Percentiles rank a stretch among this genome's conserved stretches.
phyloP scores from a whole-genome alignment of 92 coral and sea anemone genomes.

The Paragorgia papillata region DNA sequence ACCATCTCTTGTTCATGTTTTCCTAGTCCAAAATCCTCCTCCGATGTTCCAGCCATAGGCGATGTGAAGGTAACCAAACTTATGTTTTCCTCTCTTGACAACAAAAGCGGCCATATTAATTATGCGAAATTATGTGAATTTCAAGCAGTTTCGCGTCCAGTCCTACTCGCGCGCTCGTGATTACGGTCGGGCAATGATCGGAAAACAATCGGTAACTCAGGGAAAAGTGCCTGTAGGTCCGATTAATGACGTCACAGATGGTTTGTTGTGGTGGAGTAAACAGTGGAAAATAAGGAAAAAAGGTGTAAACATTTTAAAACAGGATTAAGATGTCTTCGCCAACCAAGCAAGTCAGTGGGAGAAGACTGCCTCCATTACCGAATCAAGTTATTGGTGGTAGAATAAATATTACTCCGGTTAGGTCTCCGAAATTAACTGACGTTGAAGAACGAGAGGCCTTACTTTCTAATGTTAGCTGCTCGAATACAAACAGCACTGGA shows the following conservation, averaged over 20 bases:
- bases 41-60: background rate
- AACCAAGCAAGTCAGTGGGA: slow-evolving; percentile 88
- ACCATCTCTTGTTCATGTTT: slow-evolving; percentile 21
- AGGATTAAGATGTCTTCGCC: slow-evolving; percentile 84
- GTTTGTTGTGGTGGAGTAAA: background rate
- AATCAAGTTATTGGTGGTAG: slow-evolving; percentile 56
- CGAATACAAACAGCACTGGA: background rate
- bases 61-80: slow-evolving; percentile 23
- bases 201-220: background rate
- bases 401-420: background rate
- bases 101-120: slow-evolving; percentile 27
- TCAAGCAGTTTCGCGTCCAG: background rate
- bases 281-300: background rate
- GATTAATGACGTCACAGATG: background rate
- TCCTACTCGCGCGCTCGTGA: background rate
- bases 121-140: slow-evolving; percentile 12
- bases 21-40: slow-evolving; percentile 5
- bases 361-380: slow-evolving; percentile 93
- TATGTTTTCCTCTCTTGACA: slow-evolving; percentile 52
- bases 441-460: slow-evolving; percentile 20
- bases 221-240: too few relatives aligned
- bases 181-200: background rate
- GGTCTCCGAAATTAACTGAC: slow-evolving; percentile 20
- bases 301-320: slow-evolving; percentile 12
- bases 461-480: background rate